A percentile compares a stretch with the other conserved stretches of the same genome.
These are phyloP conservation scores for Leucopternis melanops DNA, from an alignment of 2,113 vertebrate genomes.

Conservation along the genomic window DNA sequence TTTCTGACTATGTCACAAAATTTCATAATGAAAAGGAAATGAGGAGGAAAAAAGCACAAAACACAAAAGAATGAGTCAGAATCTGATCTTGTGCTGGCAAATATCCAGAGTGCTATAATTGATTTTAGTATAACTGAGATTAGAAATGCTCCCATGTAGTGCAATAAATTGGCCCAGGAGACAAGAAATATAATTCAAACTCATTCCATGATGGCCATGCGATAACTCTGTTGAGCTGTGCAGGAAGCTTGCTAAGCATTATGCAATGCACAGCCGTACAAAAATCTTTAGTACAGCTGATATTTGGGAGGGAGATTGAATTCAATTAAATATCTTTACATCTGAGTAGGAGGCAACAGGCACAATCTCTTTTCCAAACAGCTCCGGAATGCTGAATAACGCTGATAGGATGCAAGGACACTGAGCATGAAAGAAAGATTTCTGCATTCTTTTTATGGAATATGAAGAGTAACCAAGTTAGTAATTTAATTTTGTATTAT, in stretches of 20 bases:
- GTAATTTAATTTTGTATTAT: neutral
- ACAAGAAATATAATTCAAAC: neutral
- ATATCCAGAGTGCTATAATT: neutral
- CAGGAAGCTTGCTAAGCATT: neutral
- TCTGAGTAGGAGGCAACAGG: neutral
- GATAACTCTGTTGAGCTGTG: neutral
- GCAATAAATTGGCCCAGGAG: neutral
- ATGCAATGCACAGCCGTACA: neutral
- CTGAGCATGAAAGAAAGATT: neutral
- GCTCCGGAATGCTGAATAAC: neutral
- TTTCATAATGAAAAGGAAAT: neutral
- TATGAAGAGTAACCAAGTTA: neutral
- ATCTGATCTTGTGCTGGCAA: neutral
- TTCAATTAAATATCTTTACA: neutral
- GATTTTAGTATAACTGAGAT: neutral
- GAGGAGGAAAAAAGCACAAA: neutral
- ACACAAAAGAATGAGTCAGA: neutral
- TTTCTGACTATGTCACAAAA: neutral
- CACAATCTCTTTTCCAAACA: neutral
- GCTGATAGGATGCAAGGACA: neutral
- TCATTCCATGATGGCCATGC: neutral
- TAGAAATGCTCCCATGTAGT: neutral
- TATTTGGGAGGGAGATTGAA: neutral
- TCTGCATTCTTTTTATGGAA: neutral
- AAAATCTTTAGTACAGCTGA: neutral